phyloP scores from a whole-genome alignment of 2,888 invertebrate genomes.

The Deladenus siricidicola region DNA sequence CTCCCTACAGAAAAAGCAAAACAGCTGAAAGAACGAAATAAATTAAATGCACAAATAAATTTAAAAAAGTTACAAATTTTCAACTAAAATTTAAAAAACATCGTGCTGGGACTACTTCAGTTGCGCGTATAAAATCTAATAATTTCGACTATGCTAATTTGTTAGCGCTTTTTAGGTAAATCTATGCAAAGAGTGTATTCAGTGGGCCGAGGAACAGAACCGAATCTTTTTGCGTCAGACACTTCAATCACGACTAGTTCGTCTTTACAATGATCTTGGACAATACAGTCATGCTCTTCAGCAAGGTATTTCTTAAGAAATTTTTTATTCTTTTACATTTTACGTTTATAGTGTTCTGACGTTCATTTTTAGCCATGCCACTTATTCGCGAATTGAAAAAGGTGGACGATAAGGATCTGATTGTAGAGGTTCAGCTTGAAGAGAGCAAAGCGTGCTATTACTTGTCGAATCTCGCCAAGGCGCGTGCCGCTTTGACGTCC shows the following conservation, averaged over 20 bases:
- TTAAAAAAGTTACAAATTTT: too few relatives aligned
- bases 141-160: too few relatives aligned
- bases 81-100: too few relatives aligned
- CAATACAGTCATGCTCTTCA: slow-evolving; percentile 51
- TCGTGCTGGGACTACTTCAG: too few relatives aligned
- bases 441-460: slow-evolving; percentile 99
- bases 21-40: too few relatives aligned
- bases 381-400: slow-evolving; percentile 91
- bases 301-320: slow-evolving; percentile 51
- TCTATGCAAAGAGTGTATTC: slow-evolving; percentile 78
- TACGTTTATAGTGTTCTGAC: background rate
- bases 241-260: slow-evolving; percentile 84
- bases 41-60: too few relatives aligned
- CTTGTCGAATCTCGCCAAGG: slow-evolving; percentile 87
- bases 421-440: slow-evolving; percentile 92
- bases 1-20: too few relatives aligned
- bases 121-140: too few relatives aligned
- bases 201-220: slow-evolving; percentile 96
- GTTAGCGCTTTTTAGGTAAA: slow-evolving; percentile 57
- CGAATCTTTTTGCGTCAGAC: slow-evolving; percentile 93
- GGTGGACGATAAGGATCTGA: slow-evolving; percentile 91
- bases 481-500: slow-evolving; percentile 79
- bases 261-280: slow-evolving; percentile 66
- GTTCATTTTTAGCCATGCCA: slow-evolving; percentile 55
- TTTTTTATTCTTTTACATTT: background rate